Evolutionary conservation across 1,140 invertebrate species (phyloP).

Genomic region (Hestina assimilis): DNA sequence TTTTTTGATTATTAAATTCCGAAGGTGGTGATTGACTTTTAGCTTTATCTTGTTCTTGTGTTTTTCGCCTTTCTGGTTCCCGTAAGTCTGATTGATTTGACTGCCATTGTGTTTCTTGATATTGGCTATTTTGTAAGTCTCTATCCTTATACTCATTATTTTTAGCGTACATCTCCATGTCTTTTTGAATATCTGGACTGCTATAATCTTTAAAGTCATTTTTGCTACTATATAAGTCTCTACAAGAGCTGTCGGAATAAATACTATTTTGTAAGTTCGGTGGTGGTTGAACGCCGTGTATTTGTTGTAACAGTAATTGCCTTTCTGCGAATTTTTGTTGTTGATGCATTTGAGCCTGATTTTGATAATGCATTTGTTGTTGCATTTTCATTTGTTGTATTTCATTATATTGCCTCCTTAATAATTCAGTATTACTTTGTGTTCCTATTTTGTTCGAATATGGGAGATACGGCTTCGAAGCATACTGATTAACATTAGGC

Average conservation of each 20-base stretch:
- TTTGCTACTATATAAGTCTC: constrained; percentile 70
- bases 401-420: constrained; percentile 80
- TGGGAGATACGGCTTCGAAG: constrained; percentile 70
- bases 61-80: constrained; percentile 50
- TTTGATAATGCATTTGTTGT: constrained; percentile 80
- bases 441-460: constrained; percentile 74
- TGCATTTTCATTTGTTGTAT: constrained; percentile 81
- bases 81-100: constrained; percentile 53
- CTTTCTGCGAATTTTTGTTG: constrained; percentile 81
- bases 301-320: constrained; percentile 76
- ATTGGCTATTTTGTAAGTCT: constrained; percentile 57
- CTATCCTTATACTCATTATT: constrained; percentile 61
- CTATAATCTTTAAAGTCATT: constrained; percentile 67
- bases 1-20: constrained; percentile 56
- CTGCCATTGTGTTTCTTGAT: constrained; percentile 63
- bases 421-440: constrained; percentile 77
- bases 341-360: constrained; percentile 80
- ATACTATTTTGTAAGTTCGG: constrained; percentile 73
- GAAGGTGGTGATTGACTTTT: constrained; percentile 57
- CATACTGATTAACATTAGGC: constrained; percentile 67
- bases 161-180: constrained; percentile 57
- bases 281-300: constrained; percentile 74
- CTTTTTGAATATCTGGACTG: constrained; percentile 58
- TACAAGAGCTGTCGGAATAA: constrained; percentile 66
- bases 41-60: constrained; percentile 47